Conservation (phyloP, 2,797 vertebrate genomes). For the Poeciliopsis turneri region DNA sequence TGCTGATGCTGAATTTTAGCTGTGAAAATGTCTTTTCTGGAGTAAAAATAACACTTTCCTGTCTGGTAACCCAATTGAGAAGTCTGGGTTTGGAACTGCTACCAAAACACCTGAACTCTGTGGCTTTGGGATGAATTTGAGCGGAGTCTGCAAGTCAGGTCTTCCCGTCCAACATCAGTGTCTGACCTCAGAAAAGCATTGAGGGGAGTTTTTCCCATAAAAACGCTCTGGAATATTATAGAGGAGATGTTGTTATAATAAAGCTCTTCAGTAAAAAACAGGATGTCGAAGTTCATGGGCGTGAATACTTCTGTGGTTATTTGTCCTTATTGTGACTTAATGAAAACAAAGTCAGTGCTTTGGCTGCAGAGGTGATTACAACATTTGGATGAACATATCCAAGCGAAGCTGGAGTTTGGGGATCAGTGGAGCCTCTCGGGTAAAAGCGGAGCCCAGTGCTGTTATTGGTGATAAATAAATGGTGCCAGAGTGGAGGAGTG, state of each 20-base stretch:
- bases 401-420: constrained; percentile 10
- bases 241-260: not conserved
- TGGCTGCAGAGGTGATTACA: constrained; percentile 11
- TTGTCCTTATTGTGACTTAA: not conserved
- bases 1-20: not conserved
- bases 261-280: not conserved
- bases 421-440: constrained; percentile 15
- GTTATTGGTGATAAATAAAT: constrained; percentile 28
- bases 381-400: not conserved
- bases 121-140: not conserved
- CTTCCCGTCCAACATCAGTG: not conserved
- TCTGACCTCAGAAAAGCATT: not conserved
- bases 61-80: not conserved
- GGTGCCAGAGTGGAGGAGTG: constrained; percentile 54
- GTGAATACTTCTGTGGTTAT: not conserved
- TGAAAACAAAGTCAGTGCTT: not conserved
- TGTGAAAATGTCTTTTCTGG: not conserved
- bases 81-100: not conserved
- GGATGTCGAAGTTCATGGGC: not conserved
- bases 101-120: not conserved
- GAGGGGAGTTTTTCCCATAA: not conserved
- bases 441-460: constrained; percentile 16
- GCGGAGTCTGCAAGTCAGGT: not conserved
- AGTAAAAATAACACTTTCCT: not conserved
- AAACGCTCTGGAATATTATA: not conserved